phyloP scores from a whole-genome alignment of 1,140 invertebrate genomes.

The Drosophila ercepeae region DNA sequence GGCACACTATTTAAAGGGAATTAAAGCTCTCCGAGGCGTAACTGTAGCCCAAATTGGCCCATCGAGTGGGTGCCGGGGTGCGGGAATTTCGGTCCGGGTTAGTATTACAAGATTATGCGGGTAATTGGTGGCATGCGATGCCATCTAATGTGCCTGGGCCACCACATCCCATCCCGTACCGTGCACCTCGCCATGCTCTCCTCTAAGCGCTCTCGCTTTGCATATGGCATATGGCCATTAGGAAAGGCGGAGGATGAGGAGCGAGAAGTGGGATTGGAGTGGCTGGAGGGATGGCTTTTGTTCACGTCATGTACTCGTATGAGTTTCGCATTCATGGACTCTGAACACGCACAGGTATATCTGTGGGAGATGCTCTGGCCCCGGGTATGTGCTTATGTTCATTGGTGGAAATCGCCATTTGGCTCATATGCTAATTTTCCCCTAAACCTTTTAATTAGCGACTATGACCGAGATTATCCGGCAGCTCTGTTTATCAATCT shows the following conservation, averaged over 20 bases:
- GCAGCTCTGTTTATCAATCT: slow-evolving; percentile 57
- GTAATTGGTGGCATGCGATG: slow-evolving; percentile 78
- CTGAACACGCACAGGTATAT: slow-evolving; percentile 56
- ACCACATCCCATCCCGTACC: not conserved
- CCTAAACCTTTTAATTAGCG: slow-evolving; percentile 81
- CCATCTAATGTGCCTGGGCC: slow-evolving; percentile 54
- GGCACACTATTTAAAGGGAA: slow-evolving; percentile 68
- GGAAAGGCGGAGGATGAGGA: not conserved
- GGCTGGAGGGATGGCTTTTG: slow-evolving; percentile 36
- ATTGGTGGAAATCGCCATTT: slow-evolving; percentile 30
- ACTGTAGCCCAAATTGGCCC: slow-evolving; percentile 59
- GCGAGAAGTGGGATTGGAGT: not conserved
- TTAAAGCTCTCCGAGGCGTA: slow-evolving; percentile 55
- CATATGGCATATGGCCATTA: slow-evolving; percentile 12
- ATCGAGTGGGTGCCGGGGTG: slow-evolving; percentile 10
- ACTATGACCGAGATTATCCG: slow-evolving; percentile 75
- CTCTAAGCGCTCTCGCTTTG: slow-evolving; percentile 4
- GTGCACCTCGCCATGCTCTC: not conserved
- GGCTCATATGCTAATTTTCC: slow-evolving; percentile 75
- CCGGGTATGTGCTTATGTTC: slow-evolving; percentile 17
- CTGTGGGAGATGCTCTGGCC: slow-evolving; percentile 10
- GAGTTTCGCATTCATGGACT: slow-evolving; percentile 63
- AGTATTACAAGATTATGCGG: slow-evolving; percentile 80
- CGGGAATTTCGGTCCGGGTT: slow-evolving; percentile 50
- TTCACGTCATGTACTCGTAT: slow-evolving; percentile 46